Base-by-base conservation (phyloP, 2,797 vertebrate genomes). In the Lerista edwardsae region DNA sequence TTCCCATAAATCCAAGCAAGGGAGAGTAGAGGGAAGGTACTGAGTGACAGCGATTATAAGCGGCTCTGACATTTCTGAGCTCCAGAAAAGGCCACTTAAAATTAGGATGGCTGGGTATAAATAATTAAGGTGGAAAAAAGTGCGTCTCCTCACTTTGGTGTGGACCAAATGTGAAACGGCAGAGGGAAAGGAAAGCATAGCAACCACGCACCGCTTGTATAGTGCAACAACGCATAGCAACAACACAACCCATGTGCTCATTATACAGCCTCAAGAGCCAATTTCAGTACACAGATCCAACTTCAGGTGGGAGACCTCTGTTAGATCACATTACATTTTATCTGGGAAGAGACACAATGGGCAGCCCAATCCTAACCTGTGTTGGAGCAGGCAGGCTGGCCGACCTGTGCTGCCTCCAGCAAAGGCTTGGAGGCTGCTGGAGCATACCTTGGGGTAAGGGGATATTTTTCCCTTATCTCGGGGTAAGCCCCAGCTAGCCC, bases 41-140 rank as follows among this genome's bases (percentile, higher is more conserved):
- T 79, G 31, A 10, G 21, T 77, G 78, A 87, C 80, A 79, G 34
- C 86, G 82, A 80, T 51, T 27, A 21, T 69, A 87, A 85, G 59
- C 82, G 74, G 75, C 64, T 75, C 27, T 87, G 86, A 80, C 82
- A 55, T 71, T 74, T 36, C 59, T 82, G 82, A 81, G 79, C 34
- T 29, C n/a, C 81, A 86, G 68, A 41, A 4, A 0, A 87, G 31
- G 25, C 77, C 86, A 5, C 5, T 88, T 86, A 84, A 91, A 87
- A 89, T 75, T 34, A 59, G 8, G 1, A 0, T 72, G 73, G 47
- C 29, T 80, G 44, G n/a, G 44, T 74, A 87, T 69, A 78, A 76
- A 90, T 79, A 87, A 84, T 83, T 88, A 65, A 76, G 51, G 44
- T 25, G 31, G 10, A 25, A 77, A 36, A 83, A 87, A 82, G 64